phyloP scores from a whole-genome alignment of 2,888 invertebrate species.

The Hirtodrosophila trivittata region DNA sequence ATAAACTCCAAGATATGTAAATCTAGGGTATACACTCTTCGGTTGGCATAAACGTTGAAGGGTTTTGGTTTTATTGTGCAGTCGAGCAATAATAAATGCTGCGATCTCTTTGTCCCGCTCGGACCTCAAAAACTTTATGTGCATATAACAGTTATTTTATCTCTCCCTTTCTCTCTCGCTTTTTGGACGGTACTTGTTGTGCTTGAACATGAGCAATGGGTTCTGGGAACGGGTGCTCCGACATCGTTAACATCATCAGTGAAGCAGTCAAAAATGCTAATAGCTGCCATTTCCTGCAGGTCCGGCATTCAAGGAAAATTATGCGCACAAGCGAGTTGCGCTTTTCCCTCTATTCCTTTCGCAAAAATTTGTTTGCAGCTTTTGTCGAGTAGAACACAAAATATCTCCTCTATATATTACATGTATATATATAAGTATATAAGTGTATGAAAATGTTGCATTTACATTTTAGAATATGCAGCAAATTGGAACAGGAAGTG shows the following conservation, averaged over 20 bases:
- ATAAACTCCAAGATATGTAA: too few relatives aligned
- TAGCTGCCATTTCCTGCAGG: conserved; percentile 78
- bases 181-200: too few relatives aligned
- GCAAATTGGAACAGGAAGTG: conserved; percentile 64
- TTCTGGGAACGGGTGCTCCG: conserved; percentile 35
- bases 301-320: conserved; percentile 72
- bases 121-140: conserved; percentile 65
- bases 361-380: conserved; percentile 57
- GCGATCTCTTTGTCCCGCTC: conserved; percentile 55
- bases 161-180: not conserved
- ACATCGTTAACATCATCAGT: conserved; percentile 77
- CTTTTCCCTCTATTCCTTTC: conserved; percentile 27
- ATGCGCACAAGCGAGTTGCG: conserved; percentile 67
- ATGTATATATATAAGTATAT: conserved; percentile 2
- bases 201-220: too few relatives aligned
- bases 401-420: not conserved
- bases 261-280: conserved; percentile 78
- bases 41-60: not conserved
- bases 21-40: conserved; percentile 30
- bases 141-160: conserved; percentile 50
- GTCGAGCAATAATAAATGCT: conserved; percentile 72
- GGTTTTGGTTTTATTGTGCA: conserved; percentile 51
- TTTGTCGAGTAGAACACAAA: conserved; percentile 2
- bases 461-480: conserved; percentile 74
- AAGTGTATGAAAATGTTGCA: conserved; percentile 60